Evolutionary conservation across 1,140 invertebrate species (phyloP), one percentile per base, ranked within the genome.

Genomic region (Polyergus mexicanus): DNA sequence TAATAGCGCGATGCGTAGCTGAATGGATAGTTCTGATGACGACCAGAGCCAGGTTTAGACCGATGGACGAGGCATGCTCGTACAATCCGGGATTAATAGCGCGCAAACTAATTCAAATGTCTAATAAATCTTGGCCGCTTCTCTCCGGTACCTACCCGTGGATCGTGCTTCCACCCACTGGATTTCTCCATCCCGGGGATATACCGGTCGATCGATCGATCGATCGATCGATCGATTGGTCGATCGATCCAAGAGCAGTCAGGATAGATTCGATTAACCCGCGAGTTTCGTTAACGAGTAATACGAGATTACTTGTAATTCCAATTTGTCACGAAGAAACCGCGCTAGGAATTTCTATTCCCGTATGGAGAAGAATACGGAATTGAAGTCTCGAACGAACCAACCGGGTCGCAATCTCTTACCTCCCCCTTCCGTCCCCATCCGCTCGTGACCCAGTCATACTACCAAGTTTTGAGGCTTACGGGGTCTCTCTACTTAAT

Each of bases 261-360:
- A 56, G 63, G 63, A 85, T 81, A 86, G 85, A 89, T 87, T 90
- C 83, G 72, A 84, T 89, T 89, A 88, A 85, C 69, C 47, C 54
- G 62, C 68, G 77, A 88, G 76, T 88, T 88, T 86, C 76, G 89
- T 81, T 84, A 84, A 86, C 86, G 87, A 78, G 60, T 89, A 91
- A 91, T n/a, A n/a, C 84, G 75, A 86, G 75, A 89, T 90, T 91
- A 90, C 86, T 60, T 78, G 78, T 90, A 90, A 91, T 90, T 87
- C 85, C 88, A 89, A 90, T 91, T 91, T 91, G 88, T 90, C 89
- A 88, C 68, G 88, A 83, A 88, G 86, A 90, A 89, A 41, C 63
- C 84, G 38, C 60, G 35, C 7, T 85, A 69, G 74, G 41, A 89
- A 87, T 83, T 89, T 83, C 60, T 51, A n/a, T 51, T 47, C 28